Base-by-base conservation (phyloP, 2,113 vertebrate species). In the Mesocricetus auratus region DNA sequence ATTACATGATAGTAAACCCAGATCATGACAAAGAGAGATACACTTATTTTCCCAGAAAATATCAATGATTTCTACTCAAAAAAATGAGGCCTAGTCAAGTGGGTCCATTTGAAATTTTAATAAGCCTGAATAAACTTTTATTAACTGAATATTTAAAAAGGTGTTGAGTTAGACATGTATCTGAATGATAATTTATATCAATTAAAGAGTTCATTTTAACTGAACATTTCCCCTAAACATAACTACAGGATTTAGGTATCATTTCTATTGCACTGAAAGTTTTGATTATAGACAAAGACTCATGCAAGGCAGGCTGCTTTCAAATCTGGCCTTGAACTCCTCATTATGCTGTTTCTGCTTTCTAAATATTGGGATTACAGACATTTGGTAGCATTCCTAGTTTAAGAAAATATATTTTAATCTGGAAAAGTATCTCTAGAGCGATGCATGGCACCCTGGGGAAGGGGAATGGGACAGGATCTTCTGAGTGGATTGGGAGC, bases 41-140 rank as follows among this genome's bases (percentile, higher is more conserved):
- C 15, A 12, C 11, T 31, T 12, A 29, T 50, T 90, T 75, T 45
- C 64, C 22, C 26, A 92, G 24, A 88, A 90, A 82, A 71, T 92
- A 79, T 75, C 7, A 89, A 0, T 64, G 26, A 69, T 68, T 12
- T 53, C 53, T 95, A 81, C 19, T 85, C n/a, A 77, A 82, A 91
- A 71, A 16, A 74, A 77, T 62, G 58, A 79, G 12, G 1, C 21
- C 62, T 93, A 71, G n/a, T 64, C 7, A 86, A 71, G 39, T 81
- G 0, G 2, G 31, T 93, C 66, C 47, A 92, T 90, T 36, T 74
- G 79, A 93, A 47, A 85, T 91, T 71, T 88, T 24, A 90, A 21
- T 81, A 95, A 91, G 53, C n/a, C 8, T 77, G 47, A 96, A 86
- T 92, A 78, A 92, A 56, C 13, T 64, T 10, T 45, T 77, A 85